Conservation (phyloP, 2,888 invertebrate species). For the Epinotia brunnichana region DNA sequence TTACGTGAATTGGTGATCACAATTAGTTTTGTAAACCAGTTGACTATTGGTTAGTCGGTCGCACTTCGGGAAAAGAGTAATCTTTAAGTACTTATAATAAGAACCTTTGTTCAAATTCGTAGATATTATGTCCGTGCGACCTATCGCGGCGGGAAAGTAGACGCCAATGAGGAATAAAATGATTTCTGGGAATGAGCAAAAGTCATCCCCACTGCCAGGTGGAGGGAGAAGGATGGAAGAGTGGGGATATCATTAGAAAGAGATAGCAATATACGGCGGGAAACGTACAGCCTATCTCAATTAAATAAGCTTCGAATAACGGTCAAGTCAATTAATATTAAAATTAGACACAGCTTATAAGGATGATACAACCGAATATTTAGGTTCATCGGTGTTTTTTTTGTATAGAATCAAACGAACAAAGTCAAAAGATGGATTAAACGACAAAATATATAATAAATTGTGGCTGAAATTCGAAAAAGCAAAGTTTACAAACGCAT, state of each 20-base stretch:
- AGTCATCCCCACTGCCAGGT: conserved; percentile 15
- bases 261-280: not conserved
- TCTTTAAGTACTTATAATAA: too few species aligned
- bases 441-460: not conserved
- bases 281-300: conserved; percentile 6
- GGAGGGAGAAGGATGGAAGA: not conserved
- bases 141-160: conserved; percentile 1
- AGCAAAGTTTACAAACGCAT: conserved; percentile 46
- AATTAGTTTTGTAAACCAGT: not conserved
- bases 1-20: not conserved
- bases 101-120: not conserved
- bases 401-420: not conserved
- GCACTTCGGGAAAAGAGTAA: not conserved
- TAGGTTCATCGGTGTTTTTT: not conserved
- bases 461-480: not conserved
- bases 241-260: not conserved
- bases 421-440: not conserved
- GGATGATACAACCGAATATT: too few species aligned
- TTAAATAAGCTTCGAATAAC: not conserved
- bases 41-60: not conserved
- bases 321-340: conserved; percentile 30
- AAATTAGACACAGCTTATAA: too few species aligned
- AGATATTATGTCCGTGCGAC: not conserved
- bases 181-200: not conserved
- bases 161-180: not conserved